Base-by-base conservation (phyloP, 2,888 invertebrate genomes). In the Ochropleura leucogaster region DNA sequence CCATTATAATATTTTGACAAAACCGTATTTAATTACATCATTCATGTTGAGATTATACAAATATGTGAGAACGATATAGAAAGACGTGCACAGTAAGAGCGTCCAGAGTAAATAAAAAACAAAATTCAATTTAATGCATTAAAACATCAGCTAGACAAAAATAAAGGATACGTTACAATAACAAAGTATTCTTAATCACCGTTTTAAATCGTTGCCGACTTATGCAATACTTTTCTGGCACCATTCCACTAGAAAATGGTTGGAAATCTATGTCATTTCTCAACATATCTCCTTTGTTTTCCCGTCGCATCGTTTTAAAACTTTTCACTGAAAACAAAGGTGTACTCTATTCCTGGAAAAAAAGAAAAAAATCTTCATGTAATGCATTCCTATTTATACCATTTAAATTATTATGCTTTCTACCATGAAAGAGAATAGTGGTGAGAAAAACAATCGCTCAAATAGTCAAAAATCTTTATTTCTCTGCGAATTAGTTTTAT, bases 261-360 rank as follows among this genome's bases (percentile, higher is more conserved):
- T 16, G 57, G 57, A 73, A 60, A 73, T 76, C 60, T 67, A 16
- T 74, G 69, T 64, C 47, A 70, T 80, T 67, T 68, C 30, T 72
- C 74, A 80, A 63, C 47, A 4, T 53, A 49, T 67, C 65, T 14
- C 9, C 64, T 74, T 63, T 71, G 59, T 79, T 69, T 47, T 9
- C 30, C 9, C 5, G 46, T 51, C 51, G 10, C 66, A 51, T 70
- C 10, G 71, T 67, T 67, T 55, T 30, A 47, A 79, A 82, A 68
- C 44, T 68, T 55, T 49, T 68, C 8, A 3, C 12, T 51, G 59
- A 51, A 42, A 67, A 78, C 40, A 71, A 68, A 57, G 8, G 30
- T 60, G 10, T 30, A 59, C 14, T 16, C 10, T n/a, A n/a, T 62
- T 44, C 44, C 20, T 44, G 7, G 4, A 44, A 14, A 62, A 44